Evolutionary conservation across 2,797 vertebrate species (phyloP).

Genomic region (Lacerta agilis): DNA sequence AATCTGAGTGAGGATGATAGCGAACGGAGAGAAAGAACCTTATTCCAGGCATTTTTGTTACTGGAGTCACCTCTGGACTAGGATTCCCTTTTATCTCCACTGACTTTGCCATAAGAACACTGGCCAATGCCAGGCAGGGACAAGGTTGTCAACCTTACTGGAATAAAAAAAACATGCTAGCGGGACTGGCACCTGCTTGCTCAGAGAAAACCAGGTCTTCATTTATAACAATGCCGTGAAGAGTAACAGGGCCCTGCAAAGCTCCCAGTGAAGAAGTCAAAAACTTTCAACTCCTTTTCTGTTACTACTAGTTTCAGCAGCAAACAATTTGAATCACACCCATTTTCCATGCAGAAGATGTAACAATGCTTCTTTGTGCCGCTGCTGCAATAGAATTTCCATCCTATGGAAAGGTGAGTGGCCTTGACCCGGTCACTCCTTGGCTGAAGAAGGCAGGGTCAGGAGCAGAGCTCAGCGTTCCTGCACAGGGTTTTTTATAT

Average conservation of each 20-base stretch:
- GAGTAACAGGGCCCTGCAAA: background rate
- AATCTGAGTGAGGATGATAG: too few species aligned
- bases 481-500: rapidly evolving
- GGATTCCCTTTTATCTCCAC: background rate
- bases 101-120: background rate
- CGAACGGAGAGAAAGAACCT: too few species aligned
- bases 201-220: background rate
- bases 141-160: background rate
- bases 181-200: background rate
- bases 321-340: background rate
- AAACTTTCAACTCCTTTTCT: background rate
- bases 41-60: too few species aligned
- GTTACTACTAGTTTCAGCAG: background rate
- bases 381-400: background rate
- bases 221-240: background rate
- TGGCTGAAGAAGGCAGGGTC: too few species aligned
- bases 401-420: background rate
- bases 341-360: background rate
- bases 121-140: too few species aligned
- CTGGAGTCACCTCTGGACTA: too few species aligned
- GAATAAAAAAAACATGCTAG: background rate
- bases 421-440: background rate
- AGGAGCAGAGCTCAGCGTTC: background rate
- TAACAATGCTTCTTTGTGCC: background rate
- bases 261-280: background rate